These are phyloP conservation scores for Chionodraco myersi DNA, from an alignment of 2,113 vertebrate genomes.

Conservation along the genomic window DNA sequence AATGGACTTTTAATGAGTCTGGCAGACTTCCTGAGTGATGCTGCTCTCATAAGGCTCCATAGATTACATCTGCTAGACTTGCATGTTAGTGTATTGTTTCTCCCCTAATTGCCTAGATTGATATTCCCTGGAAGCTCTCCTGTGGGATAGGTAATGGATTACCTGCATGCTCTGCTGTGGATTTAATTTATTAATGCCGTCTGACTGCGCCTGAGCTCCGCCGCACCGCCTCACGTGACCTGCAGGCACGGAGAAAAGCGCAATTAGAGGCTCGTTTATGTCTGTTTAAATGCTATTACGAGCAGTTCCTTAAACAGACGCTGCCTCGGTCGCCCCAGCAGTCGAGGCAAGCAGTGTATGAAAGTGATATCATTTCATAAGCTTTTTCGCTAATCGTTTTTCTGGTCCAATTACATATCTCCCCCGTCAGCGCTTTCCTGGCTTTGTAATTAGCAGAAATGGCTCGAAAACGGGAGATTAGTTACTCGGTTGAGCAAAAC, in stretches of 20 bases:
- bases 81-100: slow-evolving; percentile 65
- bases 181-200: slow-evolving; percentile 75
- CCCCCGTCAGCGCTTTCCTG: slow-evolving; percentile 62
- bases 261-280: slow-evolving; percentile 74
- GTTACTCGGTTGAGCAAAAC: slow-evolving; percentile 73
- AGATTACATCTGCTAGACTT: slow-evolving; percentile 61
- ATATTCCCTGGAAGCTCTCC: slow-evolving; percentile 70
- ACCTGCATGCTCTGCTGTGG: slow-evolving; percentile 73
- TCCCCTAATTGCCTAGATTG: slow-evolving; percentile 71
- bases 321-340: slow-evolving; percentile 32
- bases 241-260: slow-evolving; percentile 61
- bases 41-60: slow-evolving; percentile 38
- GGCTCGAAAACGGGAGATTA: slow-evolving; percentile 70
- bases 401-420: slow-evolving; percentile 66
- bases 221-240: slow-evolving; percentile 53
- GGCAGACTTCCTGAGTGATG: slow-evolving; percentile 55
- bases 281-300: slow-evolving; percentile 53
- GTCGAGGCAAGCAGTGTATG: slow-evolving; percentile 41
- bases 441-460: slow-evolving; percentile 76
- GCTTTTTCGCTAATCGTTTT: slow-evolving; percentile 63
- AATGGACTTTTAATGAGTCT: slow-evolving; percentile 79
- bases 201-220: slow-evolving; percentile 49
- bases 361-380: slow-evolving; percentile 69
- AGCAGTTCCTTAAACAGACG: slow-evolving; percentile 49
- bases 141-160: slow-evolving; percentile 76